These are phyloP conservation scores for Atherix ibis DNA, from an alignment of 2,888 invertebrate species.

Conservation along the genomic window DNA sequence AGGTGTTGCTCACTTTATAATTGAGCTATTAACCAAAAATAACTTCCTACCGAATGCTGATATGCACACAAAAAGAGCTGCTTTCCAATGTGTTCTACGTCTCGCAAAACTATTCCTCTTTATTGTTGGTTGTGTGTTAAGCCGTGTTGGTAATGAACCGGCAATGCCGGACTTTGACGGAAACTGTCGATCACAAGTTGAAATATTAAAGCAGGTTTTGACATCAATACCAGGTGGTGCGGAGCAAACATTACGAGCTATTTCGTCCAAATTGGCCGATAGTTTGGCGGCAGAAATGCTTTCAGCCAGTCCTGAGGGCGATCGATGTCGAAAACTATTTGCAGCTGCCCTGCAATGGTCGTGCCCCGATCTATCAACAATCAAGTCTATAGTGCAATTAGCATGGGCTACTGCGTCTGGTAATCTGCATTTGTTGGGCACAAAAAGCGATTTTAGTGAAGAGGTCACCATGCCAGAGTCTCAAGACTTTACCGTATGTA, in stretches of 20 bases:
- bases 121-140: constrained; percentile 67
- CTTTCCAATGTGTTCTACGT: constrained; percentile 75
- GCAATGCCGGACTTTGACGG: constrained; percentile 34
- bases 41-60: constrained; percentile 70
- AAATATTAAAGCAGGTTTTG: constrained; percentile 65
- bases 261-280: constrained; percentile 69
- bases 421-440: constrained; percentile 49
- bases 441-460: constrained; percentile 36
- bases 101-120: constrained; percentile 79
- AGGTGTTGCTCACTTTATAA: constrained; percentile 43
- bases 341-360: constrained; percentile 47
- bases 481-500: constrained; percentile 57
- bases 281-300: constrained; percentile 56
- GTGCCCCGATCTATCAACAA: constrained; percentile 54
- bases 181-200: constrained; percentile 36
- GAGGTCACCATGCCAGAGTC: constrained; percentile 42
- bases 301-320: constrained; percentile 34
- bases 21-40: constrained; percentile 71
- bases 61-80: constrained; percentile 57
- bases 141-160: constrained; percentile 40
- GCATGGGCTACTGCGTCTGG: constrained; percentile 68
- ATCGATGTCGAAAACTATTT: constrained; percentile 36
- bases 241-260: constrained; percentile 70
- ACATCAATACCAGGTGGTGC: constrained; percentile 64
- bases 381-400: constrained; percentile 56